phyloP scores from a whole-genome alignment of 37 sponge, comb jelly and placozoan genomes.

The Geodia barretti region DNA sequence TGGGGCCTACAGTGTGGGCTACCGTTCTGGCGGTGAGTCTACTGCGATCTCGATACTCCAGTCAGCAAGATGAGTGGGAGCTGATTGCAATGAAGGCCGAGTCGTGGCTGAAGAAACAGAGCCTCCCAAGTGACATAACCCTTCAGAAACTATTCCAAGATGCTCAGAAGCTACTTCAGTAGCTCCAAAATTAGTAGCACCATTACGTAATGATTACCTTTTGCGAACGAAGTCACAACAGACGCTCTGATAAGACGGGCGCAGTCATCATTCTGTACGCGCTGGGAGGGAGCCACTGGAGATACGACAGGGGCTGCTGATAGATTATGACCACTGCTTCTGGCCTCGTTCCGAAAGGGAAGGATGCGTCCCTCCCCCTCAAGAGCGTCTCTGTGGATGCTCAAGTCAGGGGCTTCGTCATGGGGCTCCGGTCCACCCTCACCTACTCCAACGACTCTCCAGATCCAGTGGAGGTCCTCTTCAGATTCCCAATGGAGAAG shows the following conservation, averaged over 20 bases:
- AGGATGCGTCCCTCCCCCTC: slow-evolving; percentile 22
- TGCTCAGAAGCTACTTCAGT: background rate
- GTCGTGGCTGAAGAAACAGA: slow-evolving; percentile 40
- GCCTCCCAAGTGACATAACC: slow-evolving; percentile 7
- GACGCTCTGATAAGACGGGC: too few species aligned
- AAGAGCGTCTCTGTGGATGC: slow-evolving; percentile 35
- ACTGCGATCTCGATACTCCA: slow-evolving; percentile 2
- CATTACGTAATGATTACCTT: too few species aligned
- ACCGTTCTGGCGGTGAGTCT: slow-evolving; percentile 30
- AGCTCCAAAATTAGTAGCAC: too few species aligned
- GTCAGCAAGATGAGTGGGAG: slow-evolving; percentile 52
- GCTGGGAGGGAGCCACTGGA: too few species aligned
- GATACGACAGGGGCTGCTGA: too few species aligned
- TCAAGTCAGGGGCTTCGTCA: slow-evolving; percentile 27
- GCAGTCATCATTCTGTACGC: too few species aligned
- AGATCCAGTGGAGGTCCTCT: slow-evolving; percentile 49
- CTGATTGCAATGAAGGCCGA: slow-evolving; percentile 55
- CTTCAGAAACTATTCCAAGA: background rate
- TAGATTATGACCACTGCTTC: too few species aligned
- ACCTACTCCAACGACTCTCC: slow-evolving; percentile 50
- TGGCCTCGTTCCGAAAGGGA: too few species aligned
- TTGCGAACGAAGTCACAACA: too few species aligned
- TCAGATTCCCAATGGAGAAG: slow-evolving; percentile 56
- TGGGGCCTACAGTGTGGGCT: slow-evolving; percentile 36
- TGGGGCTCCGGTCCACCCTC: slow-evolving; percentile 37